Base-by-base conservation (phyloP, 1,140 invertebrate genomes). In the Macrocentrus cingulum region DNA sequence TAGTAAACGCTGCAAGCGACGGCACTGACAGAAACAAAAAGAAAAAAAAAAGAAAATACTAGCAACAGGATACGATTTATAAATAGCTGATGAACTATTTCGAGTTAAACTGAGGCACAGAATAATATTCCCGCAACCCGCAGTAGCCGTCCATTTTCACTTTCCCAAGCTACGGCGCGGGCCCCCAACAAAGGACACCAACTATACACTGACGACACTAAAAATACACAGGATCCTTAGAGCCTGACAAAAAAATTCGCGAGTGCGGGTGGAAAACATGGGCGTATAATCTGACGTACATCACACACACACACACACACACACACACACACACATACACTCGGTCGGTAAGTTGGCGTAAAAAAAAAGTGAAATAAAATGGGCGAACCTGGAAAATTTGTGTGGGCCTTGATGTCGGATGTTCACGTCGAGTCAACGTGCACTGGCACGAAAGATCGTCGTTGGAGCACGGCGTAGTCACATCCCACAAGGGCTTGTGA, bases 371-470 rank as follows among this genome's bases (percentile, higher is more conserved):
- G 37, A 29, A 15, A 16, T 36, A 15, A 51, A n/a, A 44, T 20
- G 32, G 5, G 46, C 42, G 53, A 56, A 56, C 53, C 53, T 56
- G 42, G 9, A 25, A 44, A 13, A 46, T 55, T 36, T 32, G 22
- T 11, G 29, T 13, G 29, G 34, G 9, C 22, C 18, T 29, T 34
- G 25, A 9, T 23, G 32, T 25, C 55, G 20, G 46, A 45, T 46
- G 45, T 57, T 50, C 42, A 37, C 46, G 55, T 46, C 55, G 55
- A 46, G 55, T 57, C 55, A 57, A 57, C 55, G 55, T 57, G 55
- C 55, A 57, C 55, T 50, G 50, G 45, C 50, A 45, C 25, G 55
- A 57, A 57, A 57, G 32, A 50, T 36, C 50, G 55, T 32, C 37
- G 46, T 37, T 16, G 16, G 36, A 52, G 13, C 20, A 50, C 42